Percentiles rank a stretch among this genome's conserved stretches.
Conservation (phyloP, 2,113 vertebrate species). For the Odobenus rosmarus region DNA sequence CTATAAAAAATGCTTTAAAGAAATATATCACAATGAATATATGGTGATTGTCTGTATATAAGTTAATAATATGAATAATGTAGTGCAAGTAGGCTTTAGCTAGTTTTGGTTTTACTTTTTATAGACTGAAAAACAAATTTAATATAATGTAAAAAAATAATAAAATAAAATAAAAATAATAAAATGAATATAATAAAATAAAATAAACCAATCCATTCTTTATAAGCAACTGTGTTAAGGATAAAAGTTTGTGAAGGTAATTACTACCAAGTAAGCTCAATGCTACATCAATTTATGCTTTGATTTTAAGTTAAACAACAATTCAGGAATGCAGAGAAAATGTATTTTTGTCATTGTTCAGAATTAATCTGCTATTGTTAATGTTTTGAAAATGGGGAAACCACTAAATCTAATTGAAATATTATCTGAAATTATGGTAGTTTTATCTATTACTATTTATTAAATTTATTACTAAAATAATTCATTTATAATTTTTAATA, state of each 20-base stretch:
- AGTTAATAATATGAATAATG: background rate
- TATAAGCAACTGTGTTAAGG: background rate
- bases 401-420: background rate
- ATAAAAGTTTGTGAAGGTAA: background rate
- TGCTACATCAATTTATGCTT: background rate
- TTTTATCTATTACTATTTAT: background rate
- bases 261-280: background rate
- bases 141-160: background rate
- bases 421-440: background rate
- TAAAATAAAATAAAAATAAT: too few species aligned
- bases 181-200: background rate
- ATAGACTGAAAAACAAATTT: background rate
- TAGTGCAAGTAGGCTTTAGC: background rate
- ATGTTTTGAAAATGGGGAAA: background rate
- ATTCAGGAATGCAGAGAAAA: background rate
- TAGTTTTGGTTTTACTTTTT: background rate
- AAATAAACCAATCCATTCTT: background rate
- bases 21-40: background rate
- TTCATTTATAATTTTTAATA: background rate
- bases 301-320: background rate
- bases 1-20: background rate
- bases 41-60: accelerated
- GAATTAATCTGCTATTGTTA: background rate
- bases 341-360: background rate
- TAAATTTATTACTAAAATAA: background rate